Evolutionary conservation across 2,113 vertebrate species (phyloP), one percentile per base, ranked within the genome.

Genomic region (Phalacrocorax aristotelis): DNA sequence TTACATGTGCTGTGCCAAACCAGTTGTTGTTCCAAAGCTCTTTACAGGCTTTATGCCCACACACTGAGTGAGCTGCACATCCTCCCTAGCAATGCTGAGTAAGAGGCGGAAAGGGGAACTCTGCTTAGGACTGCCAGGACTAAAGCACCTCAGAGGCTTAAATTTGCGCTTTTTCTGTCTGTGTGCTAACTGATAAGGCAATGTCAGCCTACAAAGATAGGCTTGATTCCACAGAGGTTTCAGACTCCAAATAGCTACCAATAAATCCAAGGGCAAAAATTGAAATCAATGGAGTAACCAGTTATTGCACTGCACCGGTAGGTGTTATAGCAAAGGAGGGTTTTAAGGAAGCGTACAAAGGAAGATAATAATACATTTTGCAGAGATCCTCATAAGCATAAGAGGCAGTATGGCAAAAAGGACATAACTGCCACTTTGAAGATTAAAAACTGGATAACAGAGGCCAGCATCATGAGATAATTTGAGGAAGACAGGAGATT

Each of bases 41-140:
- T 86, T 95, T 95, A 94, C 87, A 90, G 38, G 81, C 93, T 97
- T 95, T 94, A 87, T 95, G 96, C 94, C 96, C 94, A 94, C 96
- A 88, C 93, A 90, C 75, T 1, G 40, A 77, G 70, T 13, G 71
- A 96, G 79, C 96, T 66, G 81, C 54, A 91, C 75, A 91, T 93
- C 93, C 77, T 85, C 81, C 58, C 49, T 14, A 49, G 65, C 71
- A 90, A 42, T 64, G 92, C 64, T 76, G 61, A 90, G 55, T 44
- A 90, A 89, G 68, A 85, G 64, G 68, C 51, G 81, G 87, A 91
- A 95, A 93, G 51, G 58, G 71, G 91, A 96, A 91, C 52, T 87
- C 92, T 91, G 62, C 42, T 70, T 68, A 70, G 57, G 55, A 22
- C 54, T 93, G 71, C 46, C 40, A 82, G 69, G 87, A 91, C 88